Conservation (phyloP, 2,888 invertebrate species). For the Torymus texanus region DNA sequence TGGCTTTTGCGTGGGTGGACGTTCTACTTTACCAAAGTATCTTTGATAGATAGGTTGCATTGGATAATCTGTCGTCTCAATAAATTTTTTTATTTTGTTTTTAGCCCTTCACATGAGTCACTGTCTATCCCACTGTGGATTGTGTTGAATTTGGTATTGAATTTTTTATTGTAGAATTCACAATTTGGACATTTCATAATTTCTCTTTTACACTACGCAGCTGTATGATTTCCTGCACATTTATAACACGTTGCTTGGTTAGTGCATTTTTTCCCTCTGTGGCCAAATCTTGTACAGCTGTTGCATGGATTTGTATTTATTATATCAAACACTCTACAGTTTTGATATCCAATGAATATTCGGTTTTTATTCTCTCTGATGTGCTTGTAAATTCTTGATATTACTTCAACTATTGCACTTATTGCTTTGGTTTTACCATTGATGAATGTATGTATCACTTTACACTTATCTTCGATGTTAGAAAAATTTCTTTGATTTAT, state of each 20-base stretch:
- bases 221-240: background rate
- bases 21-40: no score
- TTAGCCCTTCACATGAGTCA: background rate
- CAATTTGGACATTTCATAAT: background rate
- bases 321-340: background rate
- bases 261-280: background rate
- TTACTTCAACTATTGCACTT: background rate
- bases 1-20: no score
- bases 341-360: no score
- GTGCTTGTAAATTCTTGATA: background rate
- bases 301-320: background rate
- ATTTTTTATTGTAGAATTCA: no score
- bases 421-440: background rate
- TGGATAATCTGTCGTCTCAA: background rate
- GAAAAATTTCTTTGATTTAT: background rate
- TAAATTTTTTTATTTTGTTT: conserved; percentile 13
- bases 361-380: background rate
- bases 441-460: background rate
- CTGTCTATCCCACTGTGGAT: no score
- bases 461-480: background rate
- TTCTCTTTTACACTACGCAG: background rate
- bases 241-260: conserved; percentile 12
- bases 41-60: background rate
- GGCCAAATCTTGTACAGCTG: background rate
- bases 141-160: no score